These are phyloP conservation scores for Stenopsyche tienmushanensis DNA, from an alignment of 1,140 invertebrate species.

Conservation along the genomic window DNA sequence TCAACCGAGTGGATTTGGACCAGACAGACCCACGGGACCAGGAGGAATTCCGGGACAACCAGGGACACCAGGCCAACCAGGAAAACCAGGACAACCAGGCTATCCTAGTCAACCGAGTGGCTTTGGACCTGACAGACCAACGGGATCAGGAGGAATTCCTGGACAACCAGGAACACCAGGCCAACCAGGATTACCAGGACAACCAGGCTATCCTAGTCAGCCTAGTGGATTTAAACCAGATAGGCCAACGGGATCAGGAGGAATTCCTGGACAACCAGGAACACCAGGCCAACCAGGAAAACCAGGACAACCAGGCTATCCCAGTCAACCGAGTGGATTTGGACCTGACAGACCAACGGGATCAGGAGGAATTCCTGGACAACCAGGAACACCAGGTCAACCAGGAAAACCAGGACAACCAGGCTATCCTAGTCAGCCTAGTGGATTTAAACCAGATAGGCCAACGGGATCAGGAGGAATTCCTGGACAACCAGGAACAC, in stretches of 20 bases:
- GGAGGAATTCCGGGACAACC: slow-evolving; percentile 38
- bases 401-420: slow-evolving; percentile 26
- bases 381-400: slow-evolving; percentile 31
- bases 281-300: slow-evolving; percentile 36
- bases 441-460: neutral
- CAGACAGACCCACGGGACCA: slow-evolving; percentile 38
- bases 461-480: slow-evolving; percentile 34
- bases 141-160: slow-evolving; percentile 13
- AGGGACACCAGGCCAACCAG: slow-evolving; percentile 34
- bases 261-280: slow-evolving; percentile 29
- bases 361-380: neutral
- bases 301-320: slow-evolving; percentile 32
- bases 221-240: too few species aligned
- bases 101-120: slow-evolving; percentile 10
- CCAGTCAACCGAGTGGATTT: slow-evolving; percentile 13
- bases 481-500: slow-evolving; percentile 37
- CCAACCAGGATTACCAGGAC: slow-evolving; percentile 28
- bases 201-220: slow-evolving; percentile 37
- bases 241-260: slow-evolving; percentile 30
- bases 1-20: too few species aligned
- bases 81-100: slow-evolving; percentile 38
- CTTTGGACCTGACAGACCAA: too few species aligned
- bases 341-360: too few species aligned
- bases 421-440: slow-evolving; percentile 39
- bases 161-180: slow-evolving; percentile 34